phyloP scores from a whole-genome alignment of 30 jellyfish, hydroid and myxozoan species.

The Morbakka virulenta region DNA sequence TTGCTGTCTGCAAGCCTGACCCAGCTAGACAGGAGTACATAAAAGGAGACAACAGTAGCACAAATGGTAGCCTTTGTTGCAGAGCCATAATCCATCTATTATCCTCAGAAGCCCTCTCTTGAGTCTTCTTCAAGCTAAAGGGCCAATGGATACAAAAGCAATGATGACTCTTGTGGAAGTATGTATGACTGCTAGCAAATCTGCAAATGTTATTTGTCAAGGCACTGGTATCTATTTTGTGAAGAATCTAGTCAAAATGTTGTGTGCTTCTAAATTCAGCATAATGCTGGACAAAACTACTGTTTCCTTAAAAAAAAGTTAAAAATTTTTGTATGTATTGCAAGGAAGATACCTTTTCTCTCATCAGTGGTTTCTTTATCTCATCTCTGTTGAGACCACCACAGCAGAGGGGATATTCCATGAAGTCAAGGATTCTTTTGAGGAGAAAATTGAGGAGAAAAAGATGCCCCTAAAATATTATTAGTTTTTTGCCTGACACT shows the following conservation, averaged over 20 bases:
- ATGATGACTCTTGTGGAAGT: conserved; percentile 4
- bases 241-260: conserved; percentile 1
- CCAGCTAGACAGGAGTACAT: conserved; percentile 10
- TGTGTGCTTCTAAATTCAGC: conserved; percentile 32
- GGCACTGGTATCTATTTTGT: conserved; percentile 17
- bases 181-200: conserved; percentile 32
- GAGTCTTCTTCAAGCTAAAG: conserved; percentile 17
- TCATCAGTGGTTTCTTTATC: conserved; percentile 6
- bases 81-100: conserved; percentile 17
- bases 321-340: conserved; percentile 9
- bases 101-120: neutral
- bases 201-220: conserved; percentile 31
- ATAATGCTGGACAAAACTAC: conserved; percentile 41
- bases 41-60: conserved; percentile 22
- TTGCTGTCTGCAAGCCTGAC: neutral
- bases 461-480: conserved; percentile 21
- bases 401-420: too few relatives aligned
- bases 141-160: conserved; percentile 26
- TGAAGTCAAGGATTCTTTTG: neutral
- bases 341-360: neutral
- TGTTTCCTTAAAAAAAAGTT: conserved; percentile 30
- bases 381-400: neutral
- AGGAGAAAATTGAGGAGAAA: too few relatives aligned
- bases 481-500: conserved; percentile 50
- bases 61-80: conserved; percentile 43